Evolutionary conservation across 2,888 invertebrate species (phyloP).

Genomic region (Acheta domesticus): DNA sequence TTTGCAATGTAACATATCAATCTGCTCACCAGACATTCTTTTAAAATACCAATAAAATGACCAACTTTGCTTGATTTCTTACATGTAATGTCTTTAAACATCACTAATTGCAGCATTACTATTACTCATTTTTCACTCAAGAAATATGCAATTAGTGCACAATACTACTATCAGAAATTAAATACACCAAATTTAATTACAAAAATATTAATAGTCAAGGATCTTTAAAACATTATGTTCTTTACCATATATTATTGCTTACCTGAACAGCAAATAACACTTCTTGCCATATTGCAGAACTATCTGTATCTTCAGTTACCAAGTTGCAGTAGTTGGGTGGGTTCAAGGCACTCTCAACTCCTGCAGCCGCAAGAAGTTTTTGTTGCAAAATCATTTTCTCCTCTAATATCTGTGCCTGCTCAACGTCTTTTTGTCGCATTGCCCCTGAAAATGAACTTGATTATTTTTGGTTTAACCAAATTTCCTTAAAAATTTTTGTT

Average conservation of each 20-base stretch:
- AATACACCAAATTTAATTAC: no score
- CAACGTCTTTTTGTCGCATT: slow-evolving; percentile 81
- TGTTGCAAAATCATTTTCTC: slow-evolving; percentile 84
- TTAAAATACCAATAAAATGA: no score
- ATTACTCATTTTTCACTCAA: no score
- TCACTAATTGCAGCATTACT: no score
- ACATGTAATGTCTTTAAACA: no score
- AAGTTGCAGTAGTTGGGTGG: slow-evolving; percentile 72
- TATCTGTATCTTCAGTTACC: slow-evolving; percentile 70
- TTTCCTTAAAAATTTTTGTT: background rate
- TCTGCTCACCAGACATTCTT: no score
- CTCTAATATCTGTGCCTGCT: slow-evolving; percentile 79
- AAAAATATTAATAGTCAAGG: no score
- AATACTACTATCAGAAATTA: no score
- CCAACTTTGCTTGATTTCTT: no score
- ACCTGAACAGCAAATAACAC: slow-evolving; percentile 73
- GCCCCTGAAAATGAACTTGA: slow-evolving; percentile 57
- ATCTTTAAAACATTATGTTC: no score
- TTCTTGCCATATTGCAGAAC: slow-evolving; percentile 74
- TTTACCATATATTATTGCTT: slow-evolving; percentile 38
- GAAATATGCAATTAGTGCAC: no score
- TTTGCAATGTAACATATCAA: no score
- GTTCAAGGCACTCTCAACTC: slow-evolving; percentile 55
- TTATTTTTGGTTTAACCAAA: slow-evolving; percentile 36
- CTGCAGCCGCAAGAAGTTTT: slow-evolving; percentile 68